Base-by-base conservation (phyloP, 2,888 invertebrate species). In the Abrostola triplasia region DNA sequence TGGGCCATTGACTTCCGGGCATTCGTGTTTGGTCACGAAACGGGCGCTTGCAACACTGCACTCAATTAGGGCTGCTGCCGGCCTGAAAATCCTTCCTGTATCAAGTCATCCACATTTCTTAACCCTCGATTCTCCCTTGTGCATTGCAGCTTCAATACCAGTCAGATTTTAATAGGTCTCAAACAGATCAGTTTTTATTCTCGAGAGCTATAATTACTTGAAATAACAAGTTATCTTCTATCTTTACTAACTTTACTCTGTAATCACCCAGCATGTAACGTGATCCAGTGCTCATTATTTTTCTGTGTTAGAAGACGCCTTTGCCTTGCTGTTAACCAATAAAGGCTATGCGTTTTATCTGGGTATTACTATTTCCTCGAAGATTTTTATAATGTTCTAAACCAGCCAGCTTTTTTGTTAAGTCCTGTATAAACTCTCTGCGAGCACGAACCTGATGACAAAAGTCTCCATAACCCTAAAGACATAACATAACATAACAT, bases 1-100 rank as follows among this genome's bases (percentile, higher is more conserved):
- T 88, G 76, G 88, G 87, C 77, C 88, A 86, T 76, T 87, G 64
- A 90, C 92, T 93, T 92, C 92, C 92, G 92, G 92, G 90, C 92
- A 90, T 89, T 90, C 82, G 88, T 82, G 84, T 81, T 85, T 80
- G 84, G 88, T 92, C 92, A 91, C 92, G 93, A 92, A 84, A 81
- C 76, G 77, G 81, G 76, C 77, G 73, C 68, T 91, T 92, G 85
- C 91, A 80, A 89, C 88, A 91, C 57, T 55, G 63, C 57, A 62
- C 41, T 65, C 8, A 11, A 40, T 53, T 72, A 80, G 79, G 80
- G 76, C 52, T 79, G 74, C 48, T 13, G 35, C 37, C 5, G 5
- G 13, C 9, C 44, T 49, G 48, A 58, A 50, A 36, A 36, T 8
- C 49, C 24, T 35, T 58, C 38, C 13, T 12, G n/a, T 6, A 40